Evolutionary conservation across 1,140 invertebrate genomes (phyloP), one percentile per base, ranked within the genome.

Genomic region (Olivierus martensii): DNA sequence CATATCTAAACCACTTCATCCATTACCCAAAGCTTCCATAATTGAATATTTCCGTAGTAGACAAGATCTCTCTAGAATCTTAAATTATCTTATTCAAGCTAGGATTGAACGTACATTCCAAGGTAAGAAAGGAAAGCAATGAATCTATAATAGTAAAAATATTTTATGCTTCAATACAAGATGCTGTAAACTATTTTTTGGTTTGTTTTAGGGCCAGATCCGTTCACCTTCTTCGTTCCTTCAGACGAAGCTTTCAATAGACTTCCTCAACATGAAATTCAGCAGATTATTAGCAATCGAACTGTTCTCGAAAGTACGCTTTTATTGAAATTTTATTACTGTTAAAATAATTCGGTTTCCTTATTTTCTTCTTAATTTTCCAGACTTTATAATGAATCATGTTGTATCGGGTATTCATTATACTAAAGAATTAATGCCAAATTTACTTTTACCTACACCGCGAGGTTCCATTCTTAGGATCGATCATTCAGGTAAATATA

Each of bases 191-290:
- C n/a, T n/a, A n/a, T n/a, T 46, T 52, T 46, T 41, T 61, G 12
- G 12, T 41, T n/a, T 39, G 7, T 42, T 55, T 19, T 11, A 59
- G 63, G 47, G 21, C n/a, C 38, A n/a, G 66, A 63, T 11, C 65
- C 66, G 6, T 75, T 71, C 61, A 77, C 76, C 2, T 49, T 77
- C 4, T 73, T 77, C 42, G 75, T 69, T 0, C 74, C 74, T 7
- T 67, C 69, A n/a, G 71, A 77, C 56, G 65, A 66, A 14, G 75
- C 75, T 6, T 73, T 75, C 60, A 58, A 52, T 15, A 59, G 62
- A 41, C 18, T 69, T 9, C 46, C 56, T 1, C n/a, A 37, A 3
- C 37, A 49, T 14, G 53, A 42, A 3, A 35, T 37, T 7, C 17
- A 52, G 17, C 39, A 51, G 21, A 17, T 58, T 17, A 41, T 45